Conservation (phyloP, 2,113 vertebrate species). For the Bufo bufo region DNA sequence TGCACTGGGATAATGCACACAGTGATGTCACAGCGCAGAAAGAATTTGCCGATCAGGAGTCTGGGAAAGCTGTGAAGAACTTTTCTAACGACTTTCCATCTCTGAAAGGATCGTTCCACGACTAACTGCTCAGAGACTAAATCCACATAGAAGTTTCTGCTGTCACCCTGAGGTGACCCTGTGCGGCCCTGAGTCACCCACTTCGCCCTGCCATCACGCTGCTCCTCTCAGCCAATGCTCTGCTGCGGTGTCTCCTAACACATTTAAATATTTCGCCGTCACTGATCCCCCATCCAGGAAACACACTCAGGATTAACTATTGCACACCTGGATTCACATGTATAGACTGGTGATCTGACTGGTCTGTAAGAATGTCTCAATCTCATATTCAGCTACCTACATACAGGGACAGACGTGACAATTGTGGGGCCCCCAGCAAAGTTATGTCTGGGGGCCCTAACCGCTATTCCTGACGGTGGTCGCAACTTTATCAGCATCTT, state of each 20-base stretch:
- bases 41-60: not conserved
- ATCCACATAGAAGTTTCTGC: not conserved
- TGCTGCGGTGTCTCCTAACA: not conserved
- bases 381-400: not conserved
- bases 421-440: too few relatives aligned
- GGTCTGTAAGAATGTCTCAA: not conserved
- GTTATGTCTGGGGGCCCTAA: too few relatives aligned
- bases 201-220: slow-evolving; percentile 15
- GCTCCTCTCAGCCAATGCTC: not conserved
- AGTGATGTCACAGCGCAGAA: too few relatives aligned
- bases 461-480: too few relatives aligned
- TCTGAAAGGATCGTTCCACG: too few relatives aligned
- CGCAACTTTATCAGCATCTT: too few relatives aligned
- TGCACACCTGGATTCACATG: not conserved
- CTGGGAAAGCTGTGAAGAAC: not conserved
- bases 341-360: not conserved
- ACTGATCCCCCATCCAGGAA: not conserved
- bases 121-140: not conserved
- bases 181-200: not conserved
- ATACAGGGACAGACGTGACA: too few relatives aligned
- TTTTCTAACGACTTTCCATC: too few relatives aligned
- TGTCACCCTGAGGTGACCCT: not conserved
- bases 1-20: too few relatives aligned
- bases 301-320: not conserved
- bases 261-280: slow-evolving; percentile 23